Conservation (phyloP, 2,113 vertebrate species). For the Psephotus haematonotus region DNA sequence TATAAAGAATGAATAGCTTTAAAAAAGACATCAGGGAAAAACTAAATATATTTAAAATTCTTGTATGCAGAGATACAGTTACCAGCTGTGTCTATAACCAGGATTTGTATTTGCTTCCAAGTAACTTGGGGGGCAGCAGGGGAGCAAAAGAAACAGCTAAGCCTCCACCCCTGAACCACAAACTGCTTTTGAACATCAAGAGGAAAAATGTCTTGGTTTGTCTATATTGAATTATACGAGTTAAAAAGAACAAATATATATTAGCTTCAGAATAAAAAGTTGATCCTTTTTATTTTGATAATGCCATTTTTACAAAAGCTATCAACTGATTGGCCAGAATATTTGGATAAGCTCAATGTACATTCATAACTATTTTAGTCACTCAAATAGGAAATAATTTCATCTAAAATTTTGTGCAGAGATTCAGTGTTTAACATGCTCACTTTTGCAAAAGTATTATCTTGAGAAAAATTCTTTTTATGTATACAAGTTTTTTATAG, state of each 20-base stretch:
- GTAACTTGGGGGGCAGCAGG: not conserved
- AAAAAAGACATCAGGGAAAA: not conserved
- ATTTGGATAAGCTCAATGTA: not conserved
- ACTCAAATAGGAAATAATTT: not conserved
- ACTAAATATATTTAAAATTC: not conserved
- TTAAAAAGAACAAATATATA: not conserved
- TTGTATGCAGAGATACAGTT: not conserved
- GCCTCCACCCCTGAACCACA: not conserved
- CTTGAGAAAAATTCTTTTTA: not conserved
- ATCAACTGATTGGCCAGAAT: not conserved
- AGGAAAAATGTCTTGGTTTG: not conserved
- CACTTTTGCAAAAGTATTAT: not conserved
- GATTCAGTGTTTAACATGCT: not conserved
- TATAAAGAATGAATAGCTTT: not conserved
- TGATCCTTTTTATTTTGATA: not conserved
- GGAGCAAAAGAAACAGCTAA: not conserved
- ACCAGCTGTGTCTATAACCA: not conserved
- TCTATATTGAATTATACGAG: not conserved
- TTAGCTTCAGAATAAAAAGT: not conserved
- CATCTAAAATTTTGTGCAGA: not conserved
- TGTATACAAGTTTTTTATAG: not conserved
- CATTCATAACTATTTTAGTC: not conserved
- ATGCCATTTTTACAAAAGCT: not conserved
- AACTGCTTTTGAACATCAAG: not conserved
- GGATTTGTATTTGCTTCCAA: not conserved